Evolutionary conservation across 2,888 invertebrate genomes (phyloP).

Genomic region (Diplazon laetatorius): DNA sequence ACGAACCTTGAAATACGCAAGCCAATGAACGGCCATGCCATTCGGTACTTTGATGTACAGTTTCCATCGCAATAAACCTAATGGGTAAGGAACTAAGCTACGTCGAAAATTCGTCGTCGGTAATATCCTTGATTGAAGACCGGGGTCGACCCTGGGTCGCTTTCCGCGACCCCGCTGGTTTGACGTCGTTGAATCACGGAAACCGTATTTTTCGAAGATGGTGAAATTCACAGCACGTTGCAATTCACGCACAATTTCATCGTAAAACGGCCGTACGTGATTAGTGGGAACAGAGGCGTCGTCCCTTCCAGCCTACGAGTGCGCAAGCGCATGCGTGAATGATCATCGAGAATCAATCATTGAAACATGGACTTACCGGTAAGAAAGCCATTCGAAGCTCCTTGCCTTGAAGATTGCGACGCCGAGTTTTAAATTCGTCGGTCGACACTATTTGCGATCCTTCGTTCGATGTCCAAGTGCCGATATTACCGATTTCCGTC

Average conservation of each 20-base stretch:
- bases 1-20: no score
- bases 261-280: conserved; percentile 66
- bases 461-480: conserved; percentile 63
- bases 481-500: conserved; percentile 64
- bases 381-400: conserved; percentile 67
- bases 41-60: conserved; percentile 70
- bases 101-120: conserved; percentile 68
- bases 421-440: conserved; percentile 63
- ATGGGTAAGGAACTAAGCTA: conserved; percentile 74
- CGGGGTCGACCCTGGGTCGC: conserved; percentile 67
- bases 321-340: conserved; percentile 45
- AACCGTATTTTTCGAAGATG: conserved; percentile 66
- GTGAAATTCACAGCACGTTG: conserved; percentile 71
- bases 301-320: conserved; percentile 23
- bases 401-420: conserved; percentile 67
- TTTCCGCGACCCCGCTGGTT: conserved; percentile 71
- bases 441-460: conserved; percentile 24
- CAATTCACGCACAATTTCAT: conserved; percentile 68
- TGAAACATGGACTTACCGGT: conserved; percentile 55
- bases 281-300: no score
- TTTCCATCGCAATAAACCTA: conserved; percentile 67
- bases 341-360: not conserved
- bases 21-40: conserved; percentile 69
- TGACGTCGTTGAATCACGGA: conserved; percentile 52
- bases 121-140: conserved; percentile 69